Conservation (phyloP, 2,888 invertebrate genomes). For the Graphium colonna region DNA sequence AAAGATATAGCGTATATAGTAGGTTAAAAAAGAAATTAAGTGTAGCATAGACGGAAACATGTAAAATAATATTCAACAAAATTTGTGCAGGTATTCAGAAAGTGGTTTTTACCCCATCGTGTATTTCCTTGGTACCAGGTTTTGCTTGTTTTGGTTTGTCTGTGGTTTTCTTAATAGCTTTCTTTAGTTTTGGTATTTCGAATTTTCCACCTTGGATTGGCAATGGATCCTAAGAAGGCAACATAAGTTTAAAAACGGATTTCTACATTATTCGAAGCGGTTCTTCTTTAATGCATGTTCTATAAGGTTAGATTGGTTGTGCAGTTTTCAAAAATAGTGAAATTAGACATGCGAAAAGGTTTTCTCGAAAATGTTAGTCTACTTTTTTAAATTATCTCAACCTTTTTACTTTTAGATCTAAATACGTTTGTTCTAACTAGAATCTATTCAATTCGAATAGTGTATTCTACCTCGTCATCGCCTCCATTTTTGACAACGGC, state of each 20-base stretch:
- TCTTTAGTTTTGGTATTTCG: constrained; percentile 72
- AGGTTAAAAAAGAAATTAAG: constrained; percentile 21
- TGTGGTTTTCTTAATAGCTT: constrained; percentile 62
- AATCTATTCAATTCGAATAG: constrained; percentile 14
- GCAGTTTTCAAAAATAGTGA: constrained; percentile 39
- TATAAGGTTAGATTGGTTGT: constrained; percentile 52
- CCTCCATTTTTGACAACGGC: constrained; percentile 67
- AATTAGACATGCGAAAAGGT: constrained; percentile 38
- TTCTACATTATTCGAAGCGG: constrained; percentile 43
- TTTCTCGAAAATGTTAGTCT: constrained; percentile 36
- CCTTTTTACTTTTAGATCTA: constrained; percentile 25
- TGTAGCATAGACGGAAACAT: constrained; percentile 22
- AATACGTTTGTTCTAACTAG: not conserved
- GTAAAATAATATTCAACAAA: constrained; percentile 29
- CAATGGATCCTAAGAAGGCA: constrained; percentile 70
- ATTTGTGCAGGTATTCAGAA: constrained; percentile 13
- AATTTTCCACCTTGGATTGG: constrained; percentile 71
- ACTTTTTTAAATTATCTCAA: constrained; percentile 59
- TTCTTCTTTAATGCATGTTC: constrained; percentile 42
- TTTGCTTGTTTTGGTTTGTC: constrained; percentile 61
- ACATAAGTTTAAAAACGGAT: constrained; percentile 49
- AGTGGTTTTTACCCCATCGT: constrained; percentile 59
- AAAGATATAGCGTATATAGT: constrained; percentile 21
- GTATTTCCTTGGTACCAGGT: constrained; percentile 42
- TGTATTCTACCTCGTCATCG: constrained; percentile 60